These are phyloP conservation scores for Scaptomyza hsui DNA, from an alignment of 1,140 invertebrate species.

Conservation along the genomic window DNA sequence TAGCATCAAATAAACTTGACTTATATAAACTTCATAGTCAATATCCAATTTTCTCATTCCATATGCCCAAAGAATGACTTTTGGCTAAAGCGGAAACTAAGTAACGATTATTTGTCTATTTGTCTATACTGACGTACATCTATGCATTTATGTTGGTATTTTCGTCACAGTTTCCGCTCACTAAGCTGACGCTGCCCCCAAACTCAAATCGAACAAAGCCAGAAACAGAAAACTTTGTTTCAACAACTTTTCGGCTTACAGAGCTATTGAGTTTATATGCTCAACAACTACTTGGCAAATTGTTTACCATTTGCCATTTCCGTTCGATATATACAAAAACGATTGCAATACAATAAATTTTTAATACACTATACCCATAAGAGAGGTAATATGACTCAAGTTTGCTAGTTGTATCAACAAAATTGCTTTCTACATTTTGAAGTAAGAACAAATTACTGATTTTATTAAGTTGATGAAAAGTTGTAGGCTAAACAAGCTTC, in stretches of 20 bases:
- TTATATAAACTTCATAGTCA: constrained; percentile 35
- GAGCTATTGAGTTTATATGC: constrained; percentile 57
- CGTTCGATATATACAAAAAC: constrained; percentile 56
- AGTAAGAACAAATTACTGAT: too few species aligned
- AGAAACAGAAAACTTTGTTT: constrained; percentile 36
- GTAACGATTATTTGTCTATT: constrained; percentile 70
- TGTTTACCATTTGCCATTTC: constrained; percentile 72
- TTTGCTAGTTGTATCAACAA: not conserved
- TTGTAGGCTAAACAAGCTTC: too few species aligned
- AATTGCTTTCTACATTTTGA: too few species aligned
- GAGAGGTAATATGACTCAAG: not conserved
- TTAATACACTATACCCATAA: constrained; percentile 35
- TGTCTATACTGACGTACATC: constrained; percentile 33
- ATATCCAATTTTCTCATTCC: constrained; percentile 37
- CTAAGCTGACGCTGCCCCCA: not conserved
- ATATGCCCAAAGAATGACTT: constrained; percentile 14
- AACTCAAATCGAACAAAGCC: constrained; percentile 48
- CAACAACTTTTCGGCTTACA: constrained; percentile 30
- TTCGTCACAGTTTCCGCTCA: constrained; percentile 63
- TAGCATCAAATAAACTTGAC: constrained; percentile 56
- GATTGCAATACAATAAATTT: constrained; percentile 58
- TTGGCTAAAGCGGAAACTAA: constrained; percentile 64
- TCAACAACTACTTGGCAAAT: constrained; percentile 74
- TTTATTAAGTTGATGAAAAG: too few species aligned
- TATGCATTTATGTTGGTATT: constrained; percentile 37